These are phyloP conservation scores for Molanna angustata DNA, from an alignment of 2,888 invertebrate genomes.

Conservation along the genomic window DNA sequence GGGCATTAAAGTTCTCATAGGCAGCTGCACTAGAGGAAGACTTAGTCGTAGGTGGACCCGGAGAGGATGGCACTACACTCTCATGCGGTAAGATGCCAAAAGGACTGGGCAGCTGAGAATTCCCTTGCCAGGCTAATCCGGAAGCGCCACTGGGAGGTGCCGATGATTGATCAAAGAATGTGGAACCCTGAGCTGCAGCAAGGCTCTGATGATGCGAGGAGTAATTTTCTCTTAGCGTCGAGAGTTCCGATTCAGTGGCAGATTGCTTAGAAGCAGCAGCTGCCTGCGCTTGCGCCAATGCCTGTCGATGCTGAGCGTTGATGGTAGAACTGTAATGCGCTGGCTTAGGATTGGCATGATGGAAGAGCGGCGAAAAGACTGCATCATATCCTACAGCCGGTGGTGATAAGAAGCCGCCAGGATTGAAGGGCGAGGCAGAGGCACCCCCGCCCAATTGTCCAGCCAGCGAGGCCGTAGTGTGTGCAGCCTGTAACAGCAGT, in stretches of 20 bases:
- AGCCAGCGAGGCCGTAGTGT: conserved; percentile 59
- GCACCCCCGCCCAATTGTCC: conserved; percentile 63
- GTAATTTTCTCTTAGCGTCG: conserved; percentile 59
- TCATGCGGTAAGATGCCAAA: conserved; percentile 78
- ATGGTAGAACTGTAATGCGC: conserved; percentile 67
- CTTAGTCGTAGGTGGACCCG: conserved; percentile 59
- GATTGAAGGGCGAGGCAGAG: conserved; percentile 64
- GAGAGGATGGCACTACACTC: conserved; percentile 66
- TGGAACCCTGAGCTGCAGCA: conserved; percentile 55
- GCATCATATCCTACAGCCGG: conserved; percentile 77
- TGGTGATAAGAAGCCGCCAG: conserved; percentile 71
- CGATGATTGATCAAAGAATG: conserved; percentile 66
- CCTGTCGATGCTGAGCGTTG: conserved; percentile 68
- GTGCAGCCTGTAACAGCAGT: conserved; percentile 64
- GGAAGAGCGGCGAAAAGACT: conserved; percentile 79
- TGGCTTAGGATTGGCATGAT: conserved; percentile 73
- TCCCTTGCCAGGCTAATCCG: conserved; percentile 71
- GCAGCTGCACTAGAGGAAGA: conserved; percentile 47
- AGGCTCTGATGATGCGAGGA: conserved; percentile 53
- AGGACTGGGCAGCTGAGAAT: conserved; percentile 66
- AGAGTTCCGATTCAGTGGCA: conserved; percentile 57
- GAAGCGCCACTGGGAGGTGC: conserved; percentile 52
- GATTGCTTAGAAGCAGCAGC: conserved; percentile 56
- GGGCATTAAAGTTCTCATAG: conserved; percentile 70
- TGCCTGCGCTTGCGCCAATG: conserved; percentile 53